Percentiles rank a stretch among this genome's conserved stretches.
phyloP scores from a whole-genome alignment of 2,113 vertebrate species.

The Pelobates fuscus region DNA sequence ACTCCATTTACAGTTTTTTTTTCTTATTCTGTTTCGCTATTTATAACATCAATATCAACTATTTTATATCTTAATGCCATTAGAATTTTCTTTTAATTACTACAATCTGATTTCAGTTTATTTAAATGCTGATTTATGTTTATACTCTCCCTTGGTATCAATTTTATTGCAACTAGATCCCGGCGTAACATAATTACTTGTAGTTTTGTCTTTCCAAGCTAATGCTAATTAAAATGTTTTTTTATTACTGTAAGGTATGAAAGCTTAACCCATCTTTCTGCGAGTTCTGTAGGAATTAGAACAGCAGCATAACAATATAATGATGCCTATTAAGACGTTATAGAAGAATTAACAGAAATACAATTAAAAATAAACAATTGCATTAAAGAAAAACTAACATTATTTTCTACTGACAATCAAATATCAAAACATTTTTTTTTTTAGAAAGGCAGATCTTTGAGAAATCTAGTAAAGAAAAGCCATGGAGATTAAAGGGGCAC shows the following conservation, averaged over 20 bases:
- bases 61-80: conserved; percentile 58
- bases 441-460: no score
- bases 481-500: no score
- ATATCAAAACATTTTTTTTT: no score
- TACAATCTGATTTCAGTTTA: conserved; percentile 66
- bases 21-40: conserved; percentile 16
- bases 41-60: conserved; percentile 62
- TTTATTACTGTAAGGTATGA: conserved; percentile 60
- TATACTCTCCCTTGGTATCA: conserved; percentile 64
- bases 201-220: conserved; percentile 62
- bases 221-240: conserved; percentile 64
- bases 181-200: conserved; percentile 66
- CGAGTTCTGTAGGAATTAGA: conserved; percentile 40
- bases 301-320: background rate
- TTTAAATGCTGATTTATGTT: conserved; percentile 68
- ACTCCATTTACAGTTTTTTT: conserved; percentile 50
- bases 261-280: conserved; percentile 56
- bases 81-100: conserved; percentile 65
- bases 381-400: no score
- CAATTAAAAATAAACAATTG: no score
- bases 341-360: no score
- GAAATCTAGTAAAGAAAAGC: no score
- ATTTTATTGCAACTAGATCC: conserved; percentile 68
- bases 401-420: no score
- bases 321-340: no score